Evolutionary conservation across 2,888 invertebrate species (phyloP), one percentile per base, ranked within the genome.

Genomic region (Biston stratarius): DNA sequence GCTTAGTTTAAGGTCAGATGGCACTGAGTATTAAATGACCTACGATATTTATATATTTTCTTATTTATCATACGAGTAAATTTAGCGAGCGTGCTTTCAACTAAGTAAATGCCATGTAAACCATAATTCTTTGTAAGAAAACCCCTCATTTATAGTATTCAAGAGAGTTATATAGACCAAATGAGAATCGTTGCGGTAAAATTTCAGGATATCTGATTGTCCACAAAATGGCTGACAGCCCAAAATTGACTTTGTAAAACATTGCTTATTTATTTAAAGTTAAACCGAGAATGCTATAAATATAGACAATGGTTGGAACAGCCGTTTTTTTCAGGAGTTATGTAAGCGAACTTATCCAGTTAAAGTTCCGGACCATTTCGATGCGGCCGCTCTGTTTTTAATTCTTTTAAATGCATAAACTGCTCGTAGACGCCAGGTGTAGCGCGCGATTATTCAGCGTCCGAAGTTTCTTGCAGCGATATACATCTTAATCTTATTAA

Each of bases 281-380:
- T 76, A 67, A 70, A 74, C 73, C 73, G 72, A 53, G 64, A 59
- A 64, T 64, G 73, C 76, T 78, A 82, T 82, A 83, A 78, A 82
- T 70, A 69, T 49, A 60, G 64, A 68, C 79, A 80, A 76, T 70
- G 74, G 67, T 76, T 72, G 71, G 67, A 72, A 73, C 74, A 77
- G 74, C 78, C 72, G 71, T 75, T 77, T 81, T n/a, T 82, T 83
- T 78, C 79, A 48, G 61, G 79, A 80, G 80, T 81, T 82, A 83
- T 81, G 81, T 78, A 76, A 75, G 74, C 74, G 82, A 89, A 89
- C 83, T 88, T 87, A 85, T 85, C 81, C 80, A 79, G 85, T 89
- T 87, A 81, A 88, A 89, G 77, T 88, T 89, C 81, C 70, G 62
- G 73, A 72, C 75, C 77, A 78, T 84, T 82, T 74, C 76, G 72